Base-by-base conservation (phyloP, 1,140 invertebrate genomes). In the Megalonaias nervosa region DNA sequence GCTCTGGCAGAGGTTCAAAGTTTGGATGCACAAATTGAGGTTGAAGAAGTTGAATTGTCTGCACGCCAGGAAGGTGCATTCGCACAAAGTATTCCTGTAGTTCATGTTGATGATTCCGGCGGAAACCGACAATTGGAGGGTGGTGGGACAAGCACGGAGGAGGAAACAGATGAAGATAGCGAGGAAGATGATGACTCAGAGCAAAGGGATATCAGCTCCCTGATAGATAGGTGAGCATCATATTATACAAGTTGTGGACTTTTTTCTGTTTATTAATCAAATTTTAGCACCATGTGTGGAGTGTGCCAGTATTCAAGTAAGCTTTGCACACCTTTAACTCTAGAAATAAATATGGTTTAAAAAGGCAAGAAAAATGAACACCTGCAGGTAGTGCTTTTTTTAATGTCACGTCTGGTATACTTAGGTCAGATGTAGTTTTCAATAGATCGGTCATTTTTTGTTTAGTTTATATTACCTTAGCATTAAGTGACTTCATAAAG, bases 161-260 rank as follows among this genome's bases (percentile, higher is more conserved):
- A 26, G 31, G 57, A 75, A 67, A 9, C 38, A 48, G 65, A 67
- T n/a, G 65, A 67, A 31, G 65, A 67, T 5, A 31, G 13, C 21
- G 26, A 31, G 4, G 65, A 67, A 14, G 26, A n/a, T 11, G 71
- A 69, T 16, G 76, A 78, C 57, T 56, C 70, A 16, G 76, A 78
- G 64, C 76, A 78, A 61, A 73, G 58, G 59, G 76, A 78, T 26
- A 78, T 78, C 38, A 71, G 74, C 64, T 57, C 26, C 14, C 60
- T 78, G 13, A 78, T 78, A 61, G 76, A 78, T 60, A 78, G 76
- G 76, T 78, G 64, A 56, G 21, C 23, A 17, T 67, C 48, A 57
- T 58, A 15, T 17, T 0, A 23, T 57, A 23, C 17, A 2, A 38
- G 21, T 57, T 21, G 19, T 69, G 21, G 19, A 56, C 19, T 56